Conservation (phyloP, 2,113 vertebrate genomes). For the Athene noctua region DNA sequence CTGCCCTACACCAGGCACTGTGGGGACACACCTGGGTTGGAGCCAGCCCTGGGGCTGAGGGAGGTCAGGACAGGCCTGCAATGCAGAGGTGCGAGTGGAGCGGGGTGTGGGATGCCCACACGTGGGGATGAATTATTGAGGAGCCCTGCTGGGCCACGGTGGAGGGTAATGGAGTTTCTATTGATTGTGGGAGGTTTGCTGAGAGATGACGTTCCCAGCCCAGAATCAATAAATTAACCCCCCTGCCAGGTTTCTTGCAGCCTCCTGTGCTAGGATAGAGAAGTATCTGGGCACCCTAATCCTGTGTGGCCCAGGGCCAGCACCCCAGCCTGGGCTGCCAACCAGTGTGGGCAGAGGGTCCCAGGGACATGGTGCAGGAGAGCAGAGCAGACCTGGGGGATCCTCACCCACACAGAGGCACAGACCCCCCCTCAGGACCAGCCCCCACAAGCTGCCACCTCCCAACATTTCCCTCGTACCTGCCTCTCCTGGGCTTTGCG, state of each 20-base stretch:
- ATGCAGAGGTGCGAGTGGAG: not conserved
- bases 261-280: not conserved
- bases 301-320: not conserved
- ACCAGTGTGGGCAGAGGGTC: not conserved
- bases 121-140: constrained; percentile 56
- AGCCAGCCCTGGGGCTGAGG: not conserved
- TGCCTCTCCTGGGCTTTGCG: constrained; percentile 30
- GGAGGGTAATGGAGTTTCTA: constrained; percentile 65
- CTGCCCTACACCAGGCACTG: not conserved
- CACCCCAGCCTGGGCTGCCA: not conserved
- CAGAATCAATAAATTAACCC: constrained; percentile 51
- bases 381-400: not conserved
- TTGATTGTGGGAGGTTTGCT: constrained; percentile 34
- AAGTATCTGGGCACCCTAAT: not conserved
- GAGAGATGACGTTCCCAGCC: constrained; percentile 8
- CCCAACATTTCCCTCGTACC: not conserved
- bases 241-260: not conserved
- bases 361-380: not conserved
- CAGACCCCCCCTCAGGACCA: not conserved
- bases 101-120: not conserved
- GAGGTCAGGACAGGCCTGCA: constrained; percentile 22
- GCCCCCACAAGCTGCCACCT: not conserved
- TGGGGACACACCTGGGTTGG: no score
- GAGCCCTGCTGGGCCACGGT: constrained; percentile 25
- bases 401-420: not conserved